Percentiles rank a stretch among this genome's conserved stretches.
phyloP scores from a whole-genome alignment of 1,140 invertebrate genomes.

The Pseudomyrmex pallidus region DNA sequence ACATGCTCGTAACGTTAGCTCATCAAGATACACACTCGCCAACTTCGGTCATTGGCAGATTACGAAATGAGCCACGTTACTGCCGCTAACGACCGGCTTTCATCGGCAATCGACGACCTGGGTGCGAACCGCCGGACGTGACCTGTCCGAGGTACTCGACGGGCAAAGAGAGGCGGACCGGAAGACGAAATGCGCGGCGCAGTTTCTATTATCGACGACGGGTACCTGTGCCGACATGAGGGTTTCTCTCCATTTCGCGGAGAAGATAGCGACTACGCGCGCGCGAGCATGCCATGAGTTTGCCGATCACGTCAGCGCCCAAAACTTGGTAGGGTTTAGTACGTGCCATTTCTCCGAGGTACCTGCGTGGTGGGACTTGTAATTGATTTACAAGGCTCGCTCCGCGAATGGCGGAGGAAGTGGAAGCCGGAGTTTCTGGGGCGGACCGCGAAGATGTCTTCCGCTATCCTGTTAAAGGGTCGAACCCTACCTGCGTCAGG shows the following conservation, averaged over 20 bases:
- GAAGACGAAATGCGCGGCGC: constrained; percentile 68
- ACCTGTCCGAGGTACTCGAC: constrained; percentile 58
- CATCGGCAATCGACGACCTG: constrained; percentile 62
- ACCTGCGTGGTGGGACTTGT: constrained; percentile 75
- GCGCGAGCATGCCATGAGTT: constrained; percentile 74
- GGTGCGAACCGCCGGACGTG: constrained; percentile 63
- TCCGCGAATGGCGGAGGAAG: constrained; percentile 61
- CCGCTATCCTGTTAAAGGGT: constrained; percentile 60
- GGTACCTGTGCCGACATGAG: constrained; percentile 54
- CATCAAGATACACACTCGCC: not conserved
- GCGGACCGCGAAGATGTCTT: constrained; percentile 60
- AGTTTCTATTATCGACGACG: constrained; percentile 79
- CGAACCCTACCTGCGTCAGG: constrained; percentile 23
- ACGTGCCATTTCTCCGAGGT: constrained; percentile 81
- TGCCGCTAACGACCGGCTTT: constrained; percentile 70
- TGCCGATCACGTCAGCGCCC: constrained; percentile 81
- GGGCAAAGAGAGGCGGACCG: constrained; percentile 44
- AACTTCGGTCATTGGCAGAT: constrained; percentile 37
- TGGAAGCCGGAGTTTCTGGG: constrained; percentile 50
- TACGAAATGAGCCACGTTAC: constrained; percentile 65
- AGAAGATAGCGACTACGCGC: constrained; percentile 66
- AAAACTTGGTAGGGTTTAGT: constrained; percentile 78
- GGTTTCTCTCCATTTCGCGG: constrained; percentile 50
- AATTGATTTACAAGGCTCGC: constrained; percentile 84
- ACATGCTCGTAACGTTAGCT: not conserved